Evolutionary conservation across 2,888 invertebrate genomes (phyloP).

Genomic region (Leptinotarsa peninsularis): DNA sequence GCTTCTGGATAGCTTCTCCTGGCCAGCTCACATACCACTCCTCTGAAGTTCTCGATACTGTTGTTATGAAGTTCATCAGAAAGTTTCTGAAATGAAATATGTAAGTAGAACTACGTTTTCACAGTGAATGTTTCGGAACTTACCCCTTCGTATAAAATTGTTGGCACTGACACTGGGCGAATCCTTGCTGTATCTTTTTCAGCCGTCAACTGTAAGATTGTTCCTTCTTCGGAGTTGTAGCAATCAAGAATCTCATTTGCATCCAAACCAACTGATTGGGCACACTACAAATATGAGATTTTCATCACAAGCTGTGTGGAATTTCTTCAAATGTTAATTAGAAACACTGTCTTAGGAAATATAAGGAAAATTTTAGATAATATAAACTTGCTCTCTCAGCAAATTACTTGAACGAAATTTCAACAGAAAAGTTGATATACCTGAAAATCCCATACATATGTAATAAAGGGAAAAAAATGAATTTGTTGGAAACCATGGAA

Average conservation of each 20-base stretch:
- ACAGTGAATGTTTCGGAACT: slow-evolving; percentile 47
- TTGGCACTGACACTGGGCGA: slow-evolving; percentile 69
- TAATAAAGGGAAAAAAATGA: too few relatives aligned
- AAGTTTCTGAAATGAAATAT: slow-evolving; percentile 49
- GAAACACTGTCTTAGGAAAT: too few relatives aligned
- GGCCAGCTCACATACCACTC: slow-evolving; percentile 62
- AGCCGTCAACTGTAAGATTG: slow-evolving; percentile 66
- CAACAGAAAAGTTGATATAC: too few relatives aligned
- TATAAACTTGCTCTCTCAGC: too few relatives aligned
- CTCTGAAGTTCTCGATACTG: slow-evolving; percentile 64
- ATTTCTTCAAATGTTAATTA: too few relatives aligned
- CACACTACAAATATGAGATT: slow-evolving; percentile 63
- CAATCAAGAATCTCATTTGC: slow-evolving; percentile 63
- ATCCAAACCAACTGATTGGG: slow-evolving; percentile 61
- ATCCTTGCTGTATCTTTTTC: slow-evolving; percentile 66
- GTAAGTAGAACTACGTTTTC: background rate
- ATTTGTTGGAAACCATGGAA: too few relatives aligned
- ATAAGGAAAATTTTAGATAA: too few relatives aligned
- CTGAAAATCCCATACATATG: too few relatives aligned
- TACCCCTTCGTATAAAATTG: slow-evolving; percentile 69
- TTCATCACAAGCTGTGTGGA: background rate
- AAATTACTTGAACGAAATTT: too few relatives aligned
- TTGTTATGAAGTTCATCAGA: slow-evolving; percentile 63
- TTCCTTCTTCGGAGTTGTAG: slow-evolving; percentile 64
- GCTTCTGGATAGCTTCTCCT: slow-evolving; percentile 45